Base-by-base conservation (phyloP, 2,888 invertebrate species). In the Drosophila cognata region DNA sequence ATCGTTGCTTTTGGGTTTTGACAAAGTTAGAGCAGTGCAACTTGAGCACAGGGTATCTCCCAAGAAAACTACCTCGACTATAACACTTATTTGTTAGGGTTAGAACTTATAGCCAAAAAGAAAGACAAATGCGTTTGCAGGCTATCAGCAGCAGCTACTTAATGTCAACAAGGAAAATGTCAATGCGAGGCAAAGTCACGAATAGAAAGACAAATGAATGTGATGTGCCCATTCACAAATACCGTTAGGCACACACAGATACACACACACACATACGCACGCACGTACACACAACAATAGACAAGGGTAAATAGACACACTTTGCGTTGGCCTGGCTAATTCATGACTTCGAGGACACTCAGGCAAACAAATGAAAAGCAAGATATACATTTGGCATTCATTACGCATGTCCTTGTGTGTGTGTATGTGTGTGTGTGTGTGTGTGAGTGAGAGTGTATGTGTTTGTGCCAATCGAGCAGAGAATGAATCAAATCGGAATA, bases 401-500 rank as follows among this genome's bases (percentile, higher is more conserved):
- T 74, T 84, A 84, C 73, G 82, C 74, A 87, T 81, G 31, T 28
- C 10, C 21, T n/a, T 43, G 35, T n/a, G 13, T 25, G 29, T 52
- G 29, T 28, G 16, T 25, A 28, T 13, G 36, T n/a, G 38, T 48
- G 31, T 16, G 33, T 50, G n/a, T 57, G 48, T 73, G 59, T 56
- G 43, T 46, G 31, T 33, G 10, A 52, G 56, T 59, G 13, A 59
- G 31, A 66, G 61, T 70, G 41, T 62, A 38, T 65, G 69, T 70
- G 61, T 67, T 67, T 38, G 53, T 61, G 69, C 61, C 82, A 81
- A 81, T 81, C 88, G 84, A 81, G 65, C 79, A 59, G 52, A 68
- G 80, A 85, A 72, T 80, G 82, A 85, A 85, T 85, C 89, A 88
- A 85, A 84, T 82, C 71, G 80, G 82, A 87, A 87, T 82, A 71